Conservation (phyloP, 2,113 vertebrate genomes). For the Tragulus kanchil region DNA sequence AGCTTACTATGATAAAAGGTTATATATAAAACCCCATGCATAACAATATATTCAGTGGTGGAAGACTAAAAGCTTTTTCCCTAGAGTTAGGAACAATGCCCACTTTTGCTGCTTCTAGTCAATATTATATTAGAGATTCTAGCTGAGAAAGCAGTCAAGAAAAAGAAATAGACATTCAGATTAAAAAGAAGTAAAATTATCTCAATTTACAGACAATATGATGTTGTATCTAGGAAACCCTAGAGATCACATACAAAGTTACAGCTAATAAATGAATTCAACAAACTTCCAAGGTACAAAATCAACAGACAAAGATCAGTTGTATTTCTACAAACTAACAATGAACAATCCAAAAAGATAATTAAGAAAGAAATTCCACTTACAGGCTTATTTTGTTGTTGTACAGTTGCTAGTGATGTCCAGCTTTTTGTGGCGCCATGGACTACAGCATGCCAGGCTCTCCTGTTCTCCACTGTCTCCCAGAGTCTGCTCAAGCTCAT, state of each 20-base stretch:
- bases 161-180: background rate
- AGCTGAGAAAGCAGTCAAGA: too few relatives aligned
- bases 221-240: background rate
- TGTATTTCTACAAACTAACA: background rate
- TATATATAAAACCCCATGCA: background rate
- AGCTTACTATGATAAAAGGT: background rate
- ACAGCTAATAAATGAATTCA: background rate
- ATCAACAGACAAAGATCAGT: background rate
- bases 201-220: background rate
- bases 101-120: background rate
- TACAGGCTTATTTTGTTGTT: background rate
- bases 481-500: background rate
- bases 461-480: background rate
- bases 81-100: background rate
- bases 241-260: background rate
- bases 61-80: background rate
- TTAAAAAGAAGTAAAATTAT: background rate
- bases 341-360: background rate
- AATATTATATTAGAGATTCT: background rate
- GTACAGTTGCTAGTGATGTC: background rate
- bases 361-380: background rate
- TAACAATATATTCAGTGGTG: background rate
- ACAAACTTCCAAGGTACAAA: background rate
- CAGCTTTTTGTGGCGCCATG: background rate
- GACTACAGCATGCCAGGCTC: fast-evolving